Evolutionary conservation across 2,113 vertebrate genomes (phyloP).

Genomic region (Pterocles burchelli): DNA sequence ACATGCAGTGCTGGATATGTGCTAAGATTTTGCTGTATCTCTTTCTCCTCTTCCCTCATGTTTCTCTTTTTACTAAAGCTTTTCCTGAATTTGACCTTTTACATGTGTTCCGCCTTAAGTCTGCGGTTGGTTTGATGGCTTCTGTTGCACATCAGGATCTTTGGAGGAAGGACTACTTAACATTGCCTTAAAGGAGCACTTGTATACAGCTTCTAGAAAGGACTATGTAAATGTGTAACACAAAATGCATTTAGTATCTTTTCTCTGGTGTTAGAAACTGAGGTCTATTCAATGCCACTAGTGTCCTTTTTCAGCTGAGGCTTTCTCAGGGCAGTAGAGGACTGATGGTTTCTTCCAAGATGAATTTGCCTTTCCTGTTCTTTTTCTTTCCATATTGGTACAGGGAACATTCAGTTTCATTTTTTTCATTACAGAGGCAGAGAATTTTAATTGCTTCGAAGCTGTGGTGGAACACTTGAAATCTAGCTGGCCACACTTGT

Average conservation of each 20-base stretch:
- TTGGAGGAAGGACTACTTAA: not conserved
- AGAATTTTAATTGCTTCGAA: not conserved
- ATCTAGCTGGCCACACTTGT: not conserved
- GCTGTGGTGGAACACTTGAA: not conserved
- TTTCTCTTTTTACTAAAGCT: not conserved
- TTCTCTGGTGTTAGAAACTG: not conserved
- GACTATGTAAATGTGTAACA: not conserved
- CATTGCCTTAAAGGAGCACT: not conserved
- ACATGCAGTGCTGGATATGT: not conserved
- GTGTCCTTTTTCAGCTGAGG: not conserved
- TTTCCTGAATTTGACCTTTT: not conserved
- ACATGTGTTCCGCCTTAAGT: not conserved
- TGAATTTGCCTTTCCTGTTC: not conserved
- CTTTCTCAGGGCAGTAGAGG: not conserved
- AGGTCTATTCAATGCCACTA: not conserved
- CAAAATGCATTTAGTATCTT: not conserved
- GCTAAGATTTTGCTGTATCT: not conserved
- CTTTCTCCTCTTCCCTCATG: not conserved
- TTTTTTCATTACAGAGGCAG: not conserved
- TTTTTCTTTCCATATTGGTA: conserved; percentile 22
- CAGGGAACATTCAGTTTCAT: conserved; percentile 32
- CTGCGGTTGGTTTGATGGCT: not conserved
- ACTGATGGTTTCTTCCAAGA: not conserved
- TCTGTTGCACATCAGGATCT: not conserved
- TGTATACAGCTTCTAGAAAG: not conserved